Conservation (phyloP, 2,797 vertebrate genomes). For the Stomatorhinus walkeri region DNA sequence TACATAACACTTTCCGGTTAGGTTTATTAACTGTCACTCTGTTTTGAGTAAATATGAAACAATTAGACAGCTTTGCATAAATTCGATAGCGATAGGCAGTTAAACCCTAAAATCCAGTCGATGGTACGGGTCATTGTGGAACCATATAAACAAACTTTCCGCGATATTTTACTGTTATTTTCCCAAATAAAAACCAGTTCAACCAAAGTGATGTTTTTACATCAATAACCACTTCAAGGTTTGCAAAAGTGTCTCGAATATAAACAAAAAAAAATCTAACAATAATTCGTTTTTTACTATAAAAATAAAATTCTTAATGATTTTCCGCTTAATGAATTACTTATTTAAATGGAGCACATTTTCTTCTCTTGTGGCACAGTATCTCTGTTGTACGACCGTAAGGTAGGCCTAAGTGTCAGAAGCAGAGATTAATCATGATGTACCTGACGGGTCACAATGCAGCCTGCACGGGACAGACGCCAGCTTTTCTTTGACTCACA, state of each 20-base stretch:
- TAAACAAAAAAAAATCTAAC: slow-evolving; percentile 7
- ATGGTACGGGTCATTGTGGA: not conserved
- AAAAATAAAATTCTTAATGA: not conserved
- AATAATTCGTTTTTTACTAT: not conserved
- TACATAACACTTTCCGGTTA: not conserved
- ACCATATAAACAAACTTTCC: not conserved
- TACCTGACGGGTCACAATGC: not conserved
- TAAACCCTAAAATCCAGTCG: not conserved
- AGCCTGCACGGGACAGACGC: not conserved
- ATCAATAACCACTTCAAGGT: not conserved
- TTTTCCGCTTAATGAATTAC: not conserved
- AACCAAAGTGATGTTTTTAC: not conserved
- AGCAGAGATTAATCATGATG: not conserved
- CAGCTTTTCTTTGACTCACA: not conserved
- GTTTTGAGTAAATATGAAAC: slow-evolving; percentile 5
- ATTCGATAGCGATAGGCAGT: not conserved
- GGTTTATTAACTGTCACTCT: slow-evolving; percentile 7
- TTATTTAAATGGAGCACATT: not conserved
- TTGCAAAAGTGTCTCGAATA: not conserved
- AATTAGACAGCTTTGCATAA: slow-evolving; percentile 9
- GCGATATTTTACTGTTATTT: slow-evolving; percentile 4
- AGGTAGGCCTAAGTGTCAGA: not conserved
- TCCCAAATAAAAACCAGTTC: not conserved
- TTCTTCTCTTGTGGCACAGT: not conserved
- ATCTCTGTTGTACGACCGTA: not conserved